These are phyloP conservation scores for Lagopus leucura DNA, from an alignment of 2,113 vertebrate species.

Conservation along the genomic window DNA sequence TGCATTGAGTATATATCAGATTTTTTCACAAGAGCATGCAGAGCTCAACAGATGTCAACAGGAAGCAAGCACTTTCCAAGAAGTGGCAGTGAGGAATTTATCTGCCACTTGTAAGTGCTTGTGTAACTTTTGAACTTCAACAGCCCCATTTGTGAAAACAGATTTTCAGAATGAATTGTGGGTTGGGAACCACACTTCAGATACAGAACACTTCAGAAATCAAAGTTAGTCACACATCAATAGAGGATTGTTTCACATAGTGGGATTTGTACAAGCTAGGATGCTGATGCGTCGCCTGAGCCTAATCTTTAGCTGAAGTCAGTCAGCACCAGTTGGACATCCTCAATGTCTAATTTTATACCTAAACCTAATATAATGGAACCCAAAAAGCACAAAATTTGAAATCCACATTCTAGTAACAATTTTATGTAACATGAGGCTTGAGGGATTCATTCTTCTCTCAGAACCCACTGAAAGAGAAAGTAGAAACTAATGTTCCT, in stretches of 20 bases:
- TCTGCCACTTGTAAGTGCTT: neutral
- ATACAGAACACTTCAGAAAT: neutral
- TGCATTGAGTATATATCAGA: neutral
- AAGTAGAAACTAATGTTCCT: neutral
- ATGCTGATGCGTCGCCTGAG: accelerated
- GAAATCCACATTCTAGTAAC: neutral
- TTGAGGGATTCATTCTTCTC: neutral
- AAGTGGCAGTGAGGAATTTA: neutral
- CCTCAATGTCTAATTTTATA: neutral
- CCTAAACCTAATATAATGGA: neutral
- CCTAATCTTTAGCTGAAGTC: neutral
- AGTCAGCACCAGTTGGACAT: neutral
- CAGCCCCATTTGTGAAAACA: neutral
- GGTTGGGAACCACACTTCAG: neutral
- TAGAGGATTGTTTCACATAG: neutral
- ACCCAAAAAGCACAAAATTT: neutral
- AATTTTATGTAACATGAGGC: neutral
- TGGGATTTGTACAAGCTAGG: neutral
- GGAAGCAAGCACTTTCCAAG: neutral
- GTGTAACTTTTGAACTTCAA: neutral
- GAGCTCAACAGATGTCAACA: neutral
- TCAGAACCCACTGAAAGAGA: neutral
- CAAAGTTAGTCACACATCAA: neutral
- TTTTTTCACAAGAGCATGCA: neutral
- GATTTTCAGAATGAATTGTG: neutral